A percentile compares a stretch with the other conserved stretches of the same genome.
phyloP scores from a whole-genome alignment of 2,113 vertebrate species.

The Notarius quadriscutis region DNA sequence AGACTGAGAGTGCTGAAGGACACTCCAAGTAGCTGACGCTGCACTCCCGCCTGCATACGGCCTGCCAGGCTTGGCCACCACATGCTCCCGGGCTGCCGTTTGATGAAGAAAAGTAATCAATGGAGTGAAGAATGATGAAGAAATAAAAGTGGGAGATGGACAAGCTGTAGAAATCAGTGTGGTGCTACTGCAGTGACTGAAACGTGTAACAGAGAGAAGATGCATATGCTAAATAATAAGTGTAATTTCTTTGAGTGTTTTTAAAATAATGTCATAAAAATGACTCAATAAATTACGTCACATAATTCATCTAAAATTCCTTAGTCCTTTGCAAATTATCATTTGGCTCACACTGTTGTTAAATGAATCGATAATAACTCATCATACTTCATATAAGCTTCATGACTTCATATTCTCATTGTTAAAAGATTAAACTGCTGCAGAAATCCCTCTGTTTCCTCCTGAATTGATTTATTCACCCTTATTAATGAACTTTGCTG shows the following conservation, averaged over 20 bases:
- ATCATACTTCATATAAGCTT: conserved; percentile 12
- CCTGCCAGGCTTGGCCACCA: conserved; percentile 71
- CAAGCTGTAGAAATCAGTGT: conserved; percentile 62
- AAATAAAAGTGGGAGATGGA: conserved; percentile 77
- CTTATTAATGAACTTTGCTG: conserved; percentile 99
- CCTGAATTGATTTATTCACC: conserved; percentile 93
- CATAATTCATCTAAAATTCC: conserved; percentile 9
- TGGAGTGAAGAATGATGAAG: conserved; percentile 90
- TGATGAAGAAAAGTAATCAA: conserved; percentile 86
- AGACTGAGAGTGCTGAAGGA: conserved; percentile 66
- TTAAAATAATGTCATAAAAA: background rate
- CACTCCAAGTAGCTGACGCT: conserved; percentile 71
- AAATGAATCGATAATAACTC: conserved; percentile 40
- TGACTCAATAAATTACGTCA: conserved; percentile 8
- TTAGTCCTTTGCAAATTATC: conserved; percentile 24
- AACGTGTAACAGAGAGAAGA: conserved; percentile 51
- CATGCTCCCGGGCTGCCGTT: conserved; percentile 62
- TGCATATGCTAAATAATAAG: background rate
- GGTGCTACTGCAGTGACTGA: conserved; percentile 63
- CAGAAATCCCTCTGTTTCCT: conserved; percentile 80
- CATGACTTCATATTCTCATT: conserved; percentile 19
- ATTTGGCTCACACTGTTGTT: conserved; percentile 26
- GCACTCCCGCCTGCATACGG: conserved; percentile 69
- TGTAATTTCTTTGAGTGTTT: background rate
- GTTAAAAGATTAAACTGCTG: conserved; percentile 53